Evolutionary conservation across 1,140 invertebrate species (phyloP).

Genomic region (Holcopasites calliopsidis): DNA sequence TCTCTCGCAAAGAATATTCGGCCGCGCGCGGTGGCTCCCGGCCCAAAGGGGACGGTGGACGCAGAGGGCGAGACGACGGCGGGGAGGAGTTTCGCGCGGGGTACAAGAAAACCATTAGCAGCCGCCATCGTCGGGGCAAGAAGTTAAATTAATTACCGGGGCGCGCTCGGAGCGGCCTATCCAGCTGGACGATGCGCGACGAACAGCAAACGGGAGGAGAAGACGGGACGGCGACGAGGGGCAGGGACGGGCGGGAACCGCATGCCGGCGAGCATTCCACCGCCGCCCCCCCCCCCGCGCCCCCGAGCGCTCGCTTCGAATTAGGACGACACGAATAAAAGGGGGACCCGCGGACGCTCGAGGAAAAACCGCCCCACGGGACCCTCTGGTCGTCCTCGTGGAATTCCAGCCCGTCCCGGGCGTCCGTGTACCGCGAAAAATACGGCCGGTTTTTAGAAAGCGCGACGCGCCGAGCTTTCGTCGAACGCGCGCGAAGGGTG

Average conservation of each 20-base stretch:
- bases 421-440: conserved; percentile 70
- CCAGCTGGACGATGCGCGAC: conserved; percentile 44
- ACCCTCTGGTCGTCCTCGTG: conserved; percentile 48
- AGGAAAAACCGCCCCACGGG: conserved; percentile 53
- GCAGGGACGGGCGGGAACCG: conserved; percentile 22
- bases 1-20: conserved; percentile 14
- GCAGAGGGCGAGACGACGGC: conserved; percentile 25
- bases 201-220: background rate
- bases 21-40: background rate
- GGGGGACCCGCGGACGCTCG: conserved; percentile 46
- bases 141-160: conserved; percentile 79
- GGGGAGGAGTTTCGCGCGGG: conserved; percentile 53
- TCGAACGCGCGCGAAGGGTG: too few species aligned
- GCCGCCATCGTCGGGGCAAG: conserved; percentile 74
- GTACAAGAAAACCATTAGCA: conserved; percentile 78
- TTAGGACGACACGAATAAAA: conserved; percentile 75
- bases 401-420: conserved; percentile 55
- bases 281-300: conserved; percentile 54
- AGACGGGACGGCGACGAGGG: background rate
- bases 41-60: conserved; percentile 17
- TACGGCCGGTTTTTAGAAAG: conserved; percentile 69
- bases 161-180: conserved; percentile 39
- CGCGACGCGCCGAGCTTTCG: conserved; percentile 3
- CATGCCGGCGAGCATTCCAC: conserved; percentile 68
- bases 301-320: conserved; percentile 72